Evolutionary conservation across 2,113 vertebrate species (phyloP).

Genomic region (Riparia riparia): DNA sequence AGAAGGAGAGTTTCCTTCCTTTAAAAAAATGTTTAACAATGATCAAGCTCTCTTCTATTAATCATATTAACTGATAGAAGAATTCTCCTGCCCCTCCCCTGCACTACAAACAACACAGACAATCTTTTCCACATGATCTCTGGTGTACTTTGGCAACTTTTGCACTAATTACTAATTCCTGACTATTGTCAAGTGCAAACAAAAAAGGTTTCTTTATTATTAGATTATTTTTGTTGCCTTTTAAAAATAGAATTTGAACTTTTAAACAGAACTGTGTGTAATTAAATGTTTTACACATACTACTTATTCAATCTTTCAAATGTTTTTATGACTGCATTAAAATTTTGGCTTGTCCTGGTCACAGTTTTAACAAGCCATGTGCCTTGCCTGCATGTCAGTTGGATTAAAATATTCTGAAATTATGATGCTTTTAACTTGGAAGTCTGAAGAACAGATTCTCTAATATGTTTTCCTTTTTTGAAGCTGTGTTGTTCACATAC

Average conservation of each 20-base stretch:
- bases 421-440: background rate
- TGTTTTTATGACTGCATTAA: background rate
- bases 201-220: background rate
- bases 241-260: background rate
- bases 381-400: background rate
- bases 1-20: fast-evolving
- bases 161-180: background rate
- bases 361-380: background rate
- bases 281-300: background rate
- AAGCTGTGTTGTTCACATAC: background rate
- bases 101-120: background rate
- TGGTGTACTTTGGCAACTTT: background rate
- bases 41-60: background rate
- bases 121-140: background rate
- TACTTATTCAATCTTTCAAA: background rate
- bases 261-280: background rate
- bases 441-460: background rate
- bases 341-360: background rate
- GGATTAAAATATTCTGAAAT: background rate
- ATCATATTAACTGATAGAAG: background rate
- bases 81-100: background rate
- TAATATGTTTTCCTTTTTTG: background rate
- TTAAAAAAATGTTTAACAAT: background rate
- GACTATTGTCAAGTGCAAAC: background rate
- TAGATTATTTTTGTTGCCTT: background rate